Evolutionary conservation across 2,888 invertebrate species (phyloP), one percentile per base, ranked within the genome.

Genomic region (Steinernema hermaphroditum): DNA sequence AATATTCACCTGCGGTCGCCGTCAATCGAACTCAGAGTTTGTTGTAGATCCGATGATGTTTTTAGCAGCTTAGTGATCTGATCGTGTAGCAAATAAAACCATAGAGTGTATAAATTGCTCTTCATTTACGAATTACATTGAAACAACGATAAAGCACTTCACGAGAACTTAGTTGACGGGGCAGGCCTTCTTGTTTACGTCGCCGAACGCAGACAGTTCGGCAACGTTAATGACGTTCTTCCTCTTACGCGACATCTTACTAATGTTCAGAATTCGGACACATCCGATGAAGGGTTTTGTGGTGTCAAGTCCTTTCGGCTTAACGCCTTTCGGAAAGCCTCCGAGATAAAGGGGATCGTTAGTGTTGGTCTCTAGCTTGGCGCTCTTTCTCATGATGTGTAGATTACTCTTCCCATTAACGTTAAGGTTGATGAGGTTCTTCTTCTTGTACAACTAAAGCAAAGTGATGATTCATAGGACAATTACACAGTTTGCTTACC

Each of bases 261-360:
- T 82, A 68, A 83, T 75, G 44, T 76, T 77, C 14, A 80, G 54
- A 54, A 83, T 78, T 29, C 85, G 78, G 34, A 87, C 72, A 70
- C 86, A 86, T 54, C 86, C 86, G 57, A 84, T 78, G 73, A 86
- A 86, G 27, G 79, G 74, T 22, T 84, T 82, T 81, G 77, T 77
- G 27, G 82, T 83, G 69, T 81, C 79, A 43, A 81, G 75, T 22
- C 81, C 83, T 2, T 78, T 79, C 19, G 78, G 78, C 27, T 78
- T 78, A 46, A 83, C 74, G 72, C 90, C 89, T 57, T 75, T 74
- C 0, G 92, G 91, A 88, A 94, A 92, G 0, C 96, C 96, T 24
- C 97, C 97, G 82, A 97, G 90, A 88, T 92, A 96, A 41, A 97
- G 89, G 0, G 94, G 93, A 76, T 93, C 92, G 34, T 91, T 91